Percentiles rank a stretch among this genome's conserved stretches.
Conservation (phyloP, 2,797 vertebrate genomes). For the Pampus argenteus region DNA sequence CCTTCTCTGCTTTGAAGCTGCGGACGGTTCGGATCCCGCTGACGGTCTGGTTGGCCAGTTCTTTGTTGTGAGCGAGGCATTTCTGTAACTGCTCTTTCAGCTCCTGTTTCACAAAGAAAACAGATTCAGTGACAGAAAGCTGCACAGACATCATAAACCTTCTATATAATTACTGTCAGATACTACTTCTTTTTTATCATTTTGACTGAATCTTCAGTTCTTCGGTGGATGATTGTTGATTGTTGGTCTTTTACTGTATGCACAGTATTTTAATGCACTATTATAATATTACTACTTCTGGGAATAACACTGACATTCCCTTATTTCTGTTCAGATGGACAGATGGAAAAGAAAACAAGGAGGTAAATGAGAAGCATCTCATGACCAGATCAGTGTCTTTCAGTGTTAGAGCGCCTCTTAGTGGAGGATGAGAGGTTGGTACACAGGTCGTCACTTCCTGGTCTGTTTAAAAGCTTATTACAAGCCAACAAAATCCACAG, state of each 20-base stretch:
- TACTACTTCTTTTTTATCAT: too few species aligned
- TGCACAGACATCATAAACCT: accelerated
- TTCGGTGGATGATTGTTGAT: too few species aligned
- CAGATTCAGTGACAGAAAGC: neutral
- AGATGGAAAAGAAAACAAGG: too few species aligned
- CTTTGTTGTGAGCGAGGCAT: conserved; percentile 81
- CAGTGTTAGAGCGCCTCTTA: neutral
- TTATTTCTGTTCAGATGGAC: too few species aligned
- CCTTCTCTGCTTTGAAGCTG: conserved; percentile 84
- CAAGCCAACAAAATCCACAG: too few species aligned
- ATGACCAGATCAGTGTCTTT: neutral
- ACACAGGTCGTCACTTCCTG: neutral
- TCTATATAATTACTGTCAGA: too few species aligned
- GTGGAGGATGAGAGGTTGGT: neutral
- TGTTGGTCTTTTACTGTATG: too few species aligned
- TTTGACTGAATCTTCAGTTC: neutral
- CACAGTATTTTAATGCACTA: too few species aligned
- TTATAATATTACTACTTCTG: too few species aligned
- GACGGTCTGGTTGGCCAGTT: conserved; percentile 82
- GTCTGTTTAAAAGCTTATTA: neutral
- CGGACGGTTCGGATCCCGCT: conserved; percentile 83
- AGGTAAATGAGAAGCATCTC: too few species aligned
- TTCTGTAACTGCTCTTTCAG: conserved; percentile 85
- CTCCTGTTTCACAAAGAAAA: conserved; percentile 71
- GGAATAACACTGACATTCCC: too few species aligned